phyloP scores from a whole-genome alignment of 1,140 invertebrate genomes.

The Euura lappo region DNA sequence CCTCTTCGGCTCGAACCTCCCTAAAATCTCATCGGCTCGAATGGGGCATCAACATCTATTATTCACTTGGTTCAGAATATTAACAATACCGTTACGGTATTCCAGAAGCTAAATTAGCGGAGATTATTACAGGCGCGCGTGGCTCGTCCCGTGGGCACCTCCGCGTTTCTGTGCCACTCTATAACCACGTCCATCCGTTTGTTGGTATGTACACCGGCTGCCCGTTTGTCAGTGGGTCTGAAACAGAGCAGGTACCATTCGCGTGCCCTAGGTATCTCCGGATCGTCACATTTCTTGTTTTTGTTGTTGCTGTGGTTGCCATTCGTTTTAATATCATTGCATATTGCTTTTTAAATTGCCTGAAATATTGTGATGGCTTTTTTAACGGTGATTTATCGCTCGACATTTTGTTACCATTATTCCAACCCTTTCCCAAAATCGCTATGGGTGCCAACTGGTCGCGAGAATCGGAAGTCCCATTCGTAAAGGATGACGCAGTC shows the following conservation, averaged over 20 bases:
- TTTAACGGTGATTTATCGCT: not conserved
- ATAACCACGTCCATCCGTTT: not conserved
- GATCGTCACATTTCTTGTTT: not conserved
- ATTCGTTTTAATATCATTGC: slow-evolving; percentile 52
- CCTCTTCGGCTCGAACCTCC: slow-evolving; percentile 52
- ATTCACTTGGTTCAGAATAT: slow-evolving; percentile 59
- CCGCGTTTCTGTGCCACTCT: slow-evolving; percentile 18
- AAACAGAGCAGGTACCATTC: not conserved
- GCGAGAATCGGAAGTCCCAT: not conserved
- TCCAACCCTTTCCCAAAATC: not conserved
- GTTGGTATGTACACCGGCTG: not conserved
- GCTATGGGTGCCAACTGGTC: not conserved
- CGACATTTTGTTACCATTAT: not conserved
- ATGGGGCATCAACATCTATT: slow-evolving; percentile 62
- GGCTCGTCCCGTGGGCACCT: slow-evolving; percentile 1
- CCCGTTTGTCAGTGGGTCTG: not conserved
- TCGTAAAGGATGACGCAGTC: not conserved
- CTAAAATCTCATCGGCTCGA: slow-evolving; percentile 62
- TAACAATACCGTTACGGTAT: slow-evolving; percentile 61
- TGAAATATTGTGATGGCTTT: slow-evolving; percentile 34
- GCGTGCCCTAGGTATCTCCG: not conserved
- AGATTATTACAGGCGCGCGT: slow-evolving; percentile 58
- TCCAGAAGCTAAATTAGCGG: slow-evolving; percentile 60
- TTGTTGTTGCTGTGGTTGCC: slow-evolving; percentile 40
- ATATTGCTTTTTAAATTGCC: slow-evolving; percentile 46